Conservation (phyloP, 2,888 invertebrate genomes). For the Phytoseiulus persimilis region DNA sequence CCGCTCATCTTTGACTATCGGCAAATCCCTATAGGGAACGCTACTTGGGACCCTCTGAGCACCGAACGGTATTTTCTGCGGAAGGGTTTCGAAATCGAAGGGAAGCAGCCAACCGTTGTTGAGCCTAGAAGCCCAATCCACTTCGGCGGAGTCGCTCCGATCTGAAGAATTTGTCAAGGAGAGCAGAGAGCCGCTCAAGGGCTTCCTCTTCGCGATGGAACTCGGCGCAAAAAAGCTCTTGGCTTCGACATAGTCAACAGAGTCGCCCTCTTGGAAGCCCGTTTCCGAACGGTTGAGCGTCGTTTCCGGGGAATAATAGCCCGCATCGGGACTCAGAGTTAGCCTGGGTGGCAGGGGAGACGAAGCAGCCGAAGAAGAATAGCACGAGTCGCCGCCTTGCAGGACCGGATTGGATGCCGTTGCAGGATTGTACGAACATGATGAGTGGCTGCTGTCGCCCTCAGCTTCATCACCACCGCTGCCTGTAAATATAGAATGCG, state of each 20-base stretch:
- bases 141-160: background rate
- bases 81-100: constrained; percentile 10
- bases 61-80: constrained; percentile 27
- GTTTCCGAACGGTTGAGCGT: constrained; percentile 20
- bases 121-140: constrained; percentile 1
- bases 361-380: constrained; percentile 24
- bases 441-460: constrained; percentile 24
- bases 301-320: constrained; percentile 28
- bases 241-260: background rate
- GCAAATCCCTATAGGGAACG: constrained; percentile 20
- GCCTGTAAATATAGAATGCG: background rate
- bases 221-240: constrained; percentile 18
- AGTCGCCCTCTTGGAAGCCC: background rate
- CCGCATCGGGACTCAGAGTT: constrained; percentile 17
- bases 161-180: constrained; percentile 13
- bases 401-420: background rate
- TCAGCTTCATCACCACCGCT: constrained; percentile 25
- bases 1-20: constrained; percentile 8
- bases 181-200: background rate
- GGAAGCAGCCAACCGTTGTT: constrained; percentile 25
- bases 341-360: constrained; percentile 15
- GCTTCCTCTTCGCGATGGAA: constrained; percentile 25
- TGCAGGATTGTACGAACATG: background rate
- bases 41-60: constrained; percentile 16
- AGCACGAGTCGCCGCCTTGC: constrained; percentile 6